Evolutionary conservation across 2,797 vertebrate genomes (phyloP), one percentile per base, ranked within the genome.

Genomic region (Clangula hyemalis): DNA sequence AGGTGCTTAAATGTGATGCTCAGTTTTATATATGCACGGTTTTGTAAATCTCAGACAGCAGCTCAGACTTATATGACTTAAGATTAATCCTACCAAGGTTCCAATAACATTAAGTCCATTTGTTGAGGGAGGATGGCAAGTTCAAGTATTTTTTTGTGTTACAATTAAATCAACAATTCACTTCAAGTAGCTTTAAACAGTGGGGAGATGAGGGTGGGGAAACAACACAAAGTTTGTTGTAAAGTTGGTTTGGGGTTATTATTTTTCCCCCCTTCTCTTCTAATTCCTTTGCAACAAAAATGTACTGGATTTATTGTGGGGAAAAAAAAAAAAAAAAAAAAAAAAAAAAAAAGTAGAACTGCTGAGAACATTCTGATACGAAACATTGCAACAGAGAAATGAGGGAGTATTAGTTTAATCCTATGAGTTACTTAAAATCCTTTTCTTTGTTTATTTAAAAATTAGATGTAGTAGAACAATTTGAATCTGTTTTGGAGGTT

Each of bases 1-100:
- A 14, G 0, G 6, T 68, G 71, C 56, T 75, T 68, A 17, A 88
- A 73, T 7, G 16, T 0, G 1, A 36, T 3, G 13, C 66, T 24
- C 30, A 14, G 4, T 34, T 85, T 73, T 15, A 6, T 0, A 0
- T 10, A 12, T 0, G 0, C 0, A 0, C 11, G 4, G 4, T 36
- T 85, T 30, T 34, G 43, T 1, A 2, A 20, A 76, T 81, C 51
- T 36, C 0, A 0, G n/a, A 28, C 5, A 11, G 76, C 39, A 0
- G 0, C 11, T 39, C 38, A 49, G 8, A 17, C 3, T 28, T 85
- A 28, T 75, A 32, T 3, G 4, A 3, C 68, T 57, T 53, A 36
- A 70, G 34, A 71, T 64, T 25, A n/a, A 60, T 64, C 39, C 34
- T 15, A 25, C 56, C 24, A 22, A 28, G 34, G 30, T 75, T 54